Evolutionary conservation across 2,888 invertebrate genomes (phyloP), one percentile per base, ranked within the genome.

Genomic region (Acanthoscelides obtectus): DNA sequence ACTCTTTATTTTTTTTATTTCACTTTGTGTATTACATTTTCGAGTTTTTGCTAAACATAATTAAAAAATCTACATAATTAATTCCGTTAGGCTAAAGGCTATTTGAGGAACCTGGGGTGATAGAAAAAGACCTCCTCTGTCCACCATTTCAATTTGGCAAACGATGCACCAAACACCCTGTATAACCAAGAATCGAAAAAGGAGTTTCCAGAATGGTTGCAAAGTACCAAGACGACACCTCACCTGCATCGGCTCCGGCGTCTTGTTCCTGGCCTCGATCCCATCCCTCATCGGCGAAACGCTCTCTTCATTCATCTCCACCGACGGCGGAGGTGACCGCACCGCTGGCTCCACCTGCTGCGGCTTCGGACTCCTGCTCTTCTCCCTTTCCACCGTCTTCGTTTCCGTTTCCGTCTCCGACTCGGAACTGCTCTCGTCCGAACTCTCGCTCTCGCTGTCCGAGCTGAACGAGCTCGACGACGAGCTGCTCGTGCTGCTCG

Each of bases 371-470:
- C 66, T 66, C 22, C 25, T 71, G 70, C 70, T 73, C 65, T 71
- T 72, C 3, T 75, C 75, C 72, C 72, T 71, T 0, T 76, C 74
- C 4, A 22, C 20, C 20, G 64, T 20, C 12, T 2, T 45, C 22
- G 64, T 21, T 66, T 68, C 69, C 2, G 68, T 70, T 77, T 77
- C 83, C 4, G 78, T 77, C 67, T 84, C 84, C 0, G 84, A 82
- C 66, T 84, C 83, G 12, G 83, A 81, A 27, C 81, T 81, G 68
- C 84, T 83, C 22, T 84, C 84, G 64, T 85, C 85, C 12, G 82
- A 82, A 70, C 79, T 79, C 5, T 83, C 82, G 73, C 81, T 80
- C 21, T 83, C 82, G 71, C 81, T 82, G 27, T 82, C 82, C 19
- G 83, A 83, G 72, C 81, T 83, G 70, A 82, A 83, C 6, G 83